Evolutionary conservation across 2,888 invertebrate genomes (phyloP), one percentile per base, ranked within the genome.

Genomic region (Drosophila meridionalis): DNA sequence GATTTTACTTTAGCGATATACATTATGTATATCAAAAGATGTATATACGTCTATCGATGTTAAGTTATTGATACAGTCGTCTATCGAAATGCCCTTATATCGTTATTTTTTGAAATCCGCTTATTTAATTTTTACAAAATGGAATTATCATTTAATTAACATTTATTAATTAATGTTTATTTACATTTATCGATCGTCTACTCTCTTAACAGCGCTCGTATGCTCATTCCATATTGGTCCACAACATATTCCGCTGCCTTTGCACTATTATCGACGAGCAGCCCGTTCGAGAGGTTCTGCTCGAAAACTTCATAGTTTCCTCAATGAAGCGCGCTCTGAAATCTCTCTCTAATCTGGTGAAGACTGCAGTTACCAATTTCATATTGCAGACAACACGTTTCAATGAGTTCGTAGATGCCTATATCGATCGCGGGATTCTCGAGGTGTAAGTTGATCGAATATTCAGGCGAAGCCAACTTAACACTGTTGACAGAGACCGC

Each of bases 311-410:
- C 26, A 79, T 91, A 4, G 78, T 86, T 1, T 76, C 89, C 11
- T 91, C 91, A 2, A 83, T 92, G 3, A 90, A 91, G 28, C 80
- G 89, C 9, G 91, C 87, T 0, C 73, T 92, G 0, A 89, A 90
- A 47, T 91, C 91, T 0, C 65, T 86, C 4, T 87, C 92, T 4
- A 89, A 89, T 56, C 60, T 90, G 36, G 80, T 92, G 0, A 92
- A 92, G 74, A 90, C 89, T 0, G 85, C 92, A 0, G 92, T 85
- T 0, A 91, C 91, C 11, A 92, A 92, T 72, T 92, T 92, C 40
- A 87, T 92, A 56, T 79, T 92, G 58, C 89, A 92, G 68, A 92
- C 92, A 0, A 89, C 91, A 0, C 89, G 92, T 5, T 89, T 90
- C 47, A 70, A 69, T 14, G 83, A 86, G 30, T 92, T 90, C 55